Conservation (phyloP, 2,113 vertebrate genomes). For the Podilymbus podiceps region DNA sequence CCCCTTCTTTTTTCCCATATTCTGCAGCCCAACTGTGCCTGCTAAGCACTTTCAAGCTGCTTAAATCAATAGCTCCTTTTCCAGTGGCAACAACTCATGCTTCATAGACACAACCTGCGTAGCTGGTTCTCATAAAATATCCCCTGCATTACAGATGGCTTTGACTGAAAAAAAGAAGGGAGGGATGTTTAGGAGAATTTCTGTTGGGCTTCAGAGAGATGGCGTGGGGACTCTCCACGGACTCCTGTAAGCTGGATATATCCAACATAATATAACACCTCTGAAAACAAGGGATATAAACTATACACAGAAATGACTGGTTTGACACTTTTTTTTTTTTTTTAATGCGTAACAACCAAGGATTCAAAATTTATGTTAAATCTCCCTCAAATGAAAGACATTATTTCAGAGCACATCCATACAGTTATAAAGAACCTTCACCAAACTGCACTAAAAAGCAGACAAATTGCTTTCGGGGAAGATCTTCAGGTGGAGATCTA, state of each 20-base stretch:
- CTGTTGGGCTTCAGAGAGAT: neutral
- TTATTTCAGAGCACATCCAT: neutral
- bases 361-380: neutral
- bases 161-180: neutral
- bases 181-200: neutral
- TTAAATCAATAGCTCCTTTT: constrained; percentile 18
- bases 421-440: neutral
- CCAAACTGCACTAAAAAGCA: neutral
- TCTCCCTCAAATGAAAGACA: neutral
- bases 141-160: neutral
- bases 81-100: neutral
- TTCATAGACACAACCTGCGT: neutral
- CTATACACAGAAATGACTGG: neutral
- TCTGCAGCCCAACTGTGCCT: neutral
- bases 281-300: neutral
- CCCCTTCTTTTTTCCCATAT: neutral
- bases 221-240: neutral
- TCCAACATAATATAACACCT: neutral
- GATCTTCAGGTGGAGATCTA: neutral
- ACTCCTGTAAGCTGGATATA: neutral
- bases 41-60: neutral
- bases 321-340: neutral
- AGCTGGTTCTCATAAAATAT: neutral
- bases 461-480: neutral
- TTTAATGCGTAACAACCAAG: neutral